Evolutionary conservation across 35 echinoderm and acorn worm genomes (phyloP), one percentile per base, ranked within the genome.

Genomic region (Ophiothrix spiculata): DNA sequence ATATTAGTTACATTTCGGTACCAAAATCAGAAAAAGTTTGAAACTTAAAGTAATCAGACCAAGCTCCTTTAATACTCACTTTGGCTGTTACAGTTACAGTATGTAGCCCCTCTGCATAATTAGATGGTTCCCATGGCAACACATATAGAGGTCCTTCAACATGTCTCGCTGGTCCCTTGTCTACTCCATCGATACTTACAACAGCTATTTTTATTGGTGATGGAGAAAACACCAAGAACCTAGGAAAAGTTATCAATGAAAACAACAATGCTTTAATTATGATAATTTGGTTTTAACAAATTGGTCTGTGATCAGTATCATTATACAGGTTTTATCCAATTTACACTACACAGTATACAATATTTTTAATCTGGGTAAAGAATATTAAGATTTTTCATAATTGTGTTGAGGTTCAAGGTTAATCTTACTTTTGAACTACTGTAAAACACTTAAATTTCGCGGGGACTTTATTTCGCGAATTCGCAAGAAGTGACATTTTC

Each of bases 171-270:
- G 60, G 0, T 36, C 96, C 92, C 56, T 86, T 35, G 23, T 81
- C 63, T 33, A 46, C 45, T 60, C 83, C 88, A 89, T 99, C 90
- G 34, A 99, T 56, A 38, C 77, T 80, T 17, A 99, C 92, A 23
- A 79, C 36, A 10, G 89, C 86, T 75, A 85, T 89, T 64, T 28
- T 75, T 16, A 99, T 92, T 81, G 56, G 36, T 45, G 63, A 40
- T 31, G 90, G 92, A 86, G 96, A 99, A 81, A 89, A 94, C 1
- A 99, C 78, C 75, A 99, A 83, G 79, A 99, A 86, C 39, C 96
- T 99, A n/a, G n/a, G 76, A 36, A 38, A 39, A 36, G 76, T 13
- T 6, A n/a, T 31, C 74, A 76, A 35, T n/a, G 33, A 31, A 28
- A 76, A 11, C 29, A 28, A 8, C 74, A n/a, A 31, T 35, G 74